These are phyloP conservation scores for Oreocharis arfaki DNA, from an alignment of 2,113 vertebrate species.

Conservation along the genomic window DNA sequence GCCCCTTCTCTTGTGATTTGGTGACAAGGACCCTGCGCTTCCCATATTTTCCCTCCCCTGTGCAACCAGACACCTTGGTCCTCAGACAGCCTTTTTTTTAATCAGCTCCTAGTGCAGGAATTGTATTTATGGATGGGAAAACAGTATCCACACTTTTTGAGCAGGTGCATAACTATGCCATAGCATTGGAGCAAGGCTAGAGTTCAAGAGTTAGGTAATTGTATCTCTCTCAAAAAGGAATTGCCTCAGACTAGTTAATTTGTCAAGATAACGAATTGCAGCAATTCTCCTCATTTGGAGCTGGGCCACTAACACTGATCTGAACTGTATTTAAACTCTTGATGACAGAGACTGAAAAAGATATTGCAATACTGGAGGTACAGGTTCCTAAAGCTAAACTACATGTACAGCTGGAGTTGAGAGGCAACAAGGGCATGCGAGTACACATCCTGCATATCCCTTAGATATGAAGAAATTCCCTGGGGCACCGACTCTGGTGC, in stretches of 20 bases:
- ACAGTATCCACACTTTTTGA: neutral
- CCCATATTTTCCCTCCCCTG: neutral
- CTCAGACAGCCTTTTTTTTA: neutral
- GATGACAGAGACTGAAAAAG: constrained; percentile 54
- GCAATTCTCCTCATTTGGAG: constrained; percentile 47
- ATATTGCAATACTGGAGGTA: constrained; percentile 61
- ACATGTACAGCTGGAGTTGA: constrained; percentile 3
- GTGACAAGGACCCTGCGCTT: neutral
- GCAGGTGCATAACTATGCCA: constrained; percentile 9
- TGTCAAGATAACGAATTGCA: constrained; percentile 63
- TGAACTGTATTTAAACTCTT: constrained; percentile 63
- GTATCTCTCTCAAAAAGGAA: constrained; percentile 52
- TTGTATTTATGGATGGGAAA: neutral
- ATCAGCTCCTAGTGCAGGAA: neutral
- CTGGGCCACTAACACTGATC: constrained; percentile 52
- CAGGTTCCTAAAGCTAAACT: constrained; percentile 53
- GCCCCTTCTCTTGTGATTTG: neutral
- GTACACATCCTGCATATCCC: constrained; percentile 55
- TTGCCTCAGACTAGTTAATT: constrained; percentile 62
- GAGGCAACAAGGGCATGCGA: constrained; percentile 51
- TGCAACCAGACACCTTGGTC: neutral
- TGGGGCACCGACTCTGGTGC: neutral
- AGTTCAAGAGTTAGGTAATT: constrained; percentile 56
- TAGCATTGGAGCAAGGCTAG: neutral
- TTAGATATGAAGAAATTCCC: constrained; percentile 61